Percentiles rank a stretch among this genome's conserved stretches.
Evolutionary conservation across 2,113 vertebrate genomes (phyloP).

Genomic region (Paracanthobrama guichenoti): DNA sequence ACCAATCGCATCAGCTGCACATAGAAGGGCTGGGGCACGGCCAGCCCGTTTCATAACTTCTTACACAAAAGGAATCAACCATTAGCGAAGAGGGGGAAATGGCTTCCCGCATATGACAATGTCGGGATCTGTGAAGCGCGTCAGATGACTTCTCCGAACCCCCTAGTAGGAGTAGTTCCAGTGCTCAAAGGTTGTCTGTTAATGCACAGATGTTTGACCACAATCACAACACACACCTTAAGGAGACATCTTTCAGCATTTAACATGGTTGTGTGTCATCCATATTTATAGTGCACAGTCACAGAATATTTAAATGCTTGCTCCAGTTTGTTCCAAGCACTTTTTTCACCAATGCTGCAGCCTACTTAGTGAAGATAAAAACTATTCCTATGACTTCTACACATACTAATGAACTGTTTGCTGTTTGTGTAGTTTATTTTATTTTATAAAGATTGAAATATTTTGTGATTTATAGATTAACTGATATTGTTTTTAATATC

Average conservation of each 20-base stretch:
- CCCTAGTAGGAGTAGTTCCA: not conserved
- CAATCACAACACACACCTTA: not conserved
- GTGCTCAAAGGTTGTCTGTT: not conserved
- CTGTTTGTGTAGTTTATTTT: too few species aligned
- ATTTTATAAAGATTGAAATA: too few species aligned
- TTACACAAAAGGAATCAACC: slow-evolving; percentile 38
- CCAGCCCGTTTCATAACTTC: slow-evolving; percentile 45
- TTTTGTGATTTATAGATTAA: too few species aligned
- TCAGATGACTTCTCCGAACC: slow-evolving; percentile 53
- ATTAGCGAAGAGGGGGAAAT: slow-evolving; percentile 56
- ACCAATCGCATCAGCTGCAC: slow-evolving; percentile 10
- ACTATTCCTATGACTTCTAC: too few species aligned
- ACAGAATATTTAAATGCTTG: not conserved
- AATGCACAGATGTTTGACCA: not conserved
- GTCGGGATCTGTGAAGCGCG: slow-evolving; percentile 61
- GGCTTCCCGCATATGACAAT: slow-evolving; percentile 64
- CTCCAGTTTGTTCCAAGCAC: not conserved
- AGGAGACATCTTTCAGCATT: not conserved
- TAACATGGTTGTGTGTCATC: not conserved
- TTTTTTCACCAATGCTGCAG: too few species aligned
- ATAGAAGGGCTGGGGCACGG: not conserved
- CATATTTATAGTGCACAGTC: not conserved
- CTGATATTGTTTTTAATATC: too few species aligned
- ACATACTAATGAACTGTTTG: too few species aligned
- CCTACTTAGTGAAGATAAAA: not conserved